phyloP scores from a whole-genome alignment of 2,888 invertebrate species.

The Argyra leucocephala region DNA sequence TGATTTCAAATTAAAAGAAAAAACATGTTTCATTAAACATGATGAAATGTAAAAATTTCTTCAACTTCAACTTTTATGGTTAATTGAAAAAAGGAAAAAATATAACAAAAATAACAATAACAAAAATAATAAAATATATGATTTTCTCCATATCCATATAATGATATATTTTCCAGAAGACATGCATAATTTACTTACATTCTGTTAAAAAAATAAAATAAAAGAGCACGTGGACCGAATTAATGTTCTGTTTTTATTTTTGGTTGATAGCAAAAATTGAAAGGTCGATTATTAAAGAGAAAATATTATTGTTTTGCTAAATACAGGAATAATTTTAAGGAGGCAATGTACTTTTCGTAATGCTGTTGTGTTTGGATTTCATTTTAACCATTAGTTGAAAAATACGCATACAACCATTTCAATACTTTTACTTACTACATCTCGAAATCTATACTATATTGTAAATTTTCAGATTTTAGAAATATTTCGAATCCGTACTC shows the following conservation, averaged over 20 bases:
- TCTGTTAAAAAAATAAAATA: background rate
- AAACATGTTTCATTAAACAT: background rate
- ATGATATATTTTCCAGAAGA: background rate
- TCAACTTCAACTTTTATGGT: background rate
- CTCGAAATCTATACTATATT: too few relatives aligned
- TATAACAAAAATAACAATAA: background rate
- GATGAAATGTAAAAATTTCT: background rate
- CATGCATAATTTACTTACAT: background rate
- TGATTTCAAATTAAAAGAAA: background rate
- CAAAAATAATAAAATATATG: background rate
- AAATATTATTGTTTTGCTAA: too few relatives aligned
- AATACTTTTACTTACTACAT: too few relatives aligned
- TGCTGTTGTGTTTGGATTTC: too few relatives aligned
- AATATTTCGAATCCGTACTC: too few relatives aligned
- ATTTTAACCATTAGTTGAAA: too few relatives aligned
- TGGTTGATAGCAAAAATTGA: background rate
- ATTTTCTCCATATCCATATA: background rate
- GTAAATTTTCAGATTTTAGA: too few relatives aligned
- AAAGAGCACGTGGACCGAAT: background rate
- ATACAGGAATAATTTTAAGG: too few relatives aligned
- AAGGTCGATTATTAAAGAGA: too few relatives aligned
- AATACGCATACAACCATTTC: too few relatives aligned
- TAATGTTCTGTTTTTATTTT: slow-evolving; percentile 1
- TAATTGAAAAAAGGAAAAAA: background rate
- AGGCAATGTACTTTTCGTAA: too few relatives aligned